Base-by-base conservation (phyloP, 2,888 invertebrate species). In the Liposcelis brunnea region DNA sequence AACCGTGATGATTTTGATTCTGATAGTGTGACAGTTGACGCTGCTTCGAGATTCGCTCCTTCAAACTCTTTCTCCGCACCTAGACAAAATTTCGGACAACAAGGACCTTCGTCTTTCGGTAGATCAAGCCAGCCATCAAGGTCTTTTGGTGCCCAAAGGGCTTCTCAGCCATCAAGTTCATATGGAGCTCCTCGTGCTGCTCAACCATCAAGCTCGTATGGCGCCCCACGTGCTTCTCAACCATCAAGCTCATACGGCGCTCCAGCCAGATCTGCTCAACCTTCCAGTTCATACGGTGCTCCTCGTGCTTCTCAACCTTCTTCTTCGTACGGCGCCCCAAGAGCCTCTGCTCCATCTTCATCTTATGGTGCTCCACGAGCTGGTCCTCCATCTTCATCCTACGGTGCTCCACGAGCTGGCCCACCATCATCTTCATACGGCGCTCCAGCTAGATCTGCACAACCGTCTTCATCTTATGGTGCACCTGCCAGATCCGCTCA, bases 221-320 rank as follows among this genome's bases (percentile, higher is more conserved):
- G 45, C 2, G 40, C 48, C 8, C 46, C 48, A 8, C 40, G 40
- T 16, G 6, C 40, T 6, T 7, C 40, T 21, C 40, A 40, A 19
- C 40, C 40, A 6, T 40, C 40, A 5, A 6, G 4, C 16, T 18
- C 6, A 19, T 40, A 40, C 40, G 40, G 40, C 21, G 40, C 40
- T 21, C 40, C 40, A 15, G 37, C 37, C 19, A 7, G 40, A 19
- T 6, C 40, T 19, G 40, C 40, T 21, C 40, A 36, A 31, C 43
- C 43, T 5, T 50, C 53, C 7, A 46, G 47, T n/a, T 46, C 50
- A 34, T 53, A 51, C 31, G 52, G 52, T 8, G 48, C 49, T 10
- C 52, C 52, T 11, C 46, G 48, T 7, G 44, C 46, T 26, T 45
- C 47, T 40, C 34, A 49, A 2, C 50, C 52, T 12, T 49, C 50